Percentiles rank a stretch among this genome's conserved stretches.
These are phyloP conservation scores for Cotesia vestalis DNA, from an alignment of 1,140 invertebrate genomes.

Conservation along the genomic window DNA sequence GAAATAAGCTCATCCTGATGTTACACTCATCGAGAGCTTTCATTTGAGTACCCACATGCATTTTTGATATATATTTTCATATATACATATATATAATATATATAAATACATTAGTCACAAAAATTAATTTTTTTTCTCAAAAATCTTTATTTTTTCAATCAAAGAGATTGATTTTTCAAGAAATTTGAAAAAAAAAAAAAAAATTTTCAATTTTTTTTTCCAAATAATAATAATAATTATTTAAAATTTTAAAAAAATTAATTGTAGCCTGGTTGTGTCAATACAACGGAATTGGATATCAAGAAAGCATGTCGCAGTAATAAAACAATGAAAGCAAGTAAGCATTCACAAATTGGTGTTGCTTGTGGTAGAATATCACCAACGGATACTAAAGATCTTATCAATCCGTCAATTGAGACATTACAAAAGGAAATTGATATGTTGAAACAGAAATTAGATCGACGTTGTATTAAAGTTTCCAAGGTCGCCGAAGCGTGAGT, in stretches of 20 bases:
- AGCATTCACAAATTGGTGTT: constrained; percentile 65
- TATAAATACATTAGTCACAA: too few species aligned
- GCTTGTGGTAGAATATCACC: constrained; percentile 72
- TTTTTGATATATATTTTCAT: too few species aligned
- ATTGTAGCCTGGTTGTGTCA: constrained; percentile 90
- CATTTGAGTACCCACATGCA: too few species aligned
- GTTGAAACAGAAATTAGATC: constrained; percentile 81
- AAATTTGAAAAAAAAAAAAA: too few species aligned
- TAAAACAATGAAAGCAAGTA: constrained; percentile 70
- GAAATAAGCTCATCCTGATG: too few species aligned
- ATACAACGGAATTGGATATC: constrained; percentile 98
- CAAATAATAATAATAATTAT: too few species aligned
- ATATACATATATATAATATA: too few species aligned
- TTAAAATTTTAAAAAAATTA: background rate
- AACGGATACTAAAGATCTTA: constrained; percentile 65
- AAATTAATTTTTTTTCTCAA: too few species aligned
- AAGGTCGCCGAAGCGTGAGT: constrained; percentile 97
- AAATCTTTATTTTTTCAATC: too few species aligned
- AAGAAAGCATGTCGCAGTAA: constrained; percentile 94
- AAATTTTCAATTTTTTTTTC: too few species aligned
- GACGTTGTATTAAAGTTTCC: constrained; percentile 93
- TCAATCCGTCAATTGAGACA: constrained; percentile 64
- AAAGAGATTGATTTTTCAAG: too few species aligned
- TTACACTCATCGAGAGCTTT: too few species aligned
- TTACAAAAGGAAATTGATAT: constrained; percentile 72